phyloP scores from a whole-genome alignment of 2,888 invertebrate species.

The Diarsia brunnea region DNA sequence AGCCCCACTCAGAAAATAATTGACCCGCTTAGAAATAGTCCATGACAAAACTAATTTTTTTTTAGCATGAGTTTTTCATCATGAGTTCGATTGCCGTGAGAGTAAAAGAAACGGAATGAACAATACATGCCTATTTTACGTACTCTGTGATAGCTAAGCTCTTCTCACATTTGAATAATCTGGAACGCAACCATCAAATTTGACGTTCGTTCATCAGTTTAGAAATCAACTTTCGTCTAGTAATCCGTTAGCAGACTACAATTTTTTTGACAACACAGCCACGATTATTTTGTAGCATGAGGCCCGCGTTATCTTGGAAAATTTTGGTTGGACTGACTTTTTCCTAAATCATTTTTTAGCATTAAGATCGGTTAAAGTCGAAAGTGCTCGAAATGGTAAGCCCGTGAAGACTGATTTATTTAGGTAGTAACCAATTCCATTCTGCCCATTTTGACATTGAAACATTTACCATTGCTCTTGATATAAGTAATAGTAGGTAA shows the following conservation, averaged over 20 bases:
- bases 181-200: slow-evolving; percentile 27
- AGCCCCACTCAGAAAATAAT: slow-evolving; percentile 16
- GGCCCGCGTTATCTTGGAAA: too few species aligned
- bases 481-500: background rate
- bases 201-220: slow-evolving; percentile 17
- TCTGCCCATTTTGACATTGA: background rate
- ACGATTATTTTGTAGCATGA: too few species aligned
- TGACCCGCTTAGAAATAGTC: slow-evolving; percentile 41
- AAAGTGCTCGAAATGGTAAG: background rate
- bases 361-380: too few species aligned
- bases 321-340: too few species aligned
- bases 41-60: rapidly evolving
- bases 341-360: too few species aligned
- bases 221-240: slow-evolving; percentile 8
- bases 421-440: background rate
- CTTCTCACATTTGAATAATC: rapidly evolving
- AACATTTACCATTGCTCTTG: background rate
- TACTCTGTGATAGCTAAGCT: too few species aligned
- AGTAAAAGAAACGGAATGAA: background rate
- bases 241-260: background rate
- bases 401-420: background rate
- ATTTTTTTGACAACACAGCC: too few species aligned
- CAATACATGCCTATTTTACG: too few species aligned
- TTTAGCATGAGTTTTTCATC: slow-evolving; percentile 5
- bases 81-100: background rate